Evolutionary conservation across 2,888 invertebrate species (phyloP).

Genomic region (Pammene fasciana): DNA sequence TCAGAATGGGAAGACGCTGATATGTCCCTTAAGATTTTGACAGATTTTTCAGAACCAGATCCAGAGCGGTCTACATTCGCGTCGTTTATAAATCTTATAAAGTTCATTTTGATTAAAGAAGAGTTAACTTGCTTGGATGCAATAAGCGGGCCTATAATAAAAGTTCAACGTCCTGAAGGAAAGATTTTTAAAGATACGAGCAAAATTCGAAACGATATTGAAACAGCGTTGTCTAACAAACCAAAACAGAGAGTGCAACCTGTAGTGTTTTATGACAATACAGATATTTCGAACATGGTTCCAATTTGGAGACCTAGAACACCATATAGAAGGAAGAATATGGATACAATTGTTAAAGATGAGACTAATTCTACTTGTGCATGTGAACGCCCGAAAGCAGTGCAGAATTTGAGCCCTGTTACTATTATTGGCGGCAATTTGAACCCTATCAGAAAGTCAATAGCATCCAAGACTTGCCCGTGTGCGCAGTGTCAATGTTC

Average conservation of each 20-base stretch:
- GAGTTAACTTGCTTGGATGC: constrained; percentile 24
- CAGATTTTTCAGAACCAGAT: constrained; percentile 11
- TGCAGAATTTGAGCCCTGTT: constrained; percentile 3
- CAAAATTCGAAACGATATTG: constrained; percentile 20
- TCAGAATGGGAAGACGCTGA: constrained; percentile 31
- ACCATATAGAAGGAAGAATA: background rate
- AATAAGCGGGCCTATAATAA: constrained; percentile 8
- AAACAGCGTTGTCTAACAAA: constrained; percentile 28
- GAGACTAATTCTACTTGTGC: background rate
- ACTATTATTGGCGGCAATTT: background rate
- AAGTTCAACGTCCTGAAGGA: constrained; percentile 6
- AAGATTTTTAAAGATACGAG: constrained; percentile 25
- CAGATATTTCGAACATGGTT: constrained; percentile 44
- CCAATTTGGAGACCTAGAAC: constrained; percentile 46
- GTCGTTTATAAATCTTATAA: constrained; percentile 30
- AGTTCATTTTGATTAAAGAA: constrained; percentile 38
- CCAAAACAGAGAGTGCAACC: constrained; percentile 17
- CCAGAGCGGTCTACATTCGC: constrained; percentile 28
- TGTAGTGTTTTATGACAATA: constrained; percentile 31
- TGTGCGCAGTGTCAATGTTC: constrained; percentile 1
- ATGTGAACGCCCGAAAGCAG: background rate
- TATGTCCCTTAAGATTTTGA: constrained; percentile 17
- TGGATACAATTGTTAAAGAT: background rate
- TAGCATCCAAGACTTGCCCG: background rate
- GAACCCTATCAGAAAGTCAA: no score